Conservation (phyloP, 2,888 invertebrate species). For the Diogma glabrata region DNA sequence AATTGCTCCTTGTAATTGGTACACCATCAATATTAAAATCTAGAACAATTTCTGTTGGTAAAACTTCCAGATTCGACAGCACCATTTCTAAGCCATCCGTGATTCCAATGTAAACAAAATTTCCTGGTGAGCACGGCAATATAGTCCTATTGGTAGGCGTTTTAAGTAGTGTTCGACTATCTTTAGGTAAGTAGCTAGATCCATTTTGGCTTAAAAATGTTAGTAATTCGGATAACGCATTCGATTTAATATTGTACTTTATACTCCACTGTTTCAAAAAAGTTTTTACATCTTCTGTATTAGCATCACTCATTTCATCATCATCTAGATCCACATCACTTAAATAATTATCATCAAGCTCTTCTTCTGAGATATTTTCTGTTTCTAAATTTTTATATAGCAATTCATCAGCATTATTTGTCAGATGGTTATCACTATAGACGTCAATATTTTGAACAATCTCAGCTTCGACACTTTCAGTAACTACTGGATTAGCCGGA, state of each 20-base stretch:
- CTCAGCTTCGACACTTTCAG: too few species aligned
- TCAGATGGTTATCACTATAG: too few species aligned
- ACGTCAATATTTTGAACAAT: too few species aligned
- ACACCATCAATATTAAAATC: slow-evolving; percentile 8
- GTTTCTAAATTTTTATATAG: neutral
- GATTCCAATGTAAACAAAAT: neutral
- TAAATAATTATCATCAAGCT: neutral
- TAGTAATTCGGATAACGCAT: neutral
- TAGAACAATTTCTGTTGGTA: neutral
- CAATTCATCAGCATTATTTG: neutral
- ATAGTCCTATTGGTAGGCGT: neutral
- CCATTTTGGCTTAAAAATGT: neutral
- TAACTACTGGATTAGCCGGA: too few species aligned
- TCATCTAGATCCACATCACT: neutral
- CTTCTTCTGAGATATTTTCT: neutral
- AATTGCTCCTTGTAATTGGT: neutral
- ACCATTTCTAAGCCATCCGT: neutral
- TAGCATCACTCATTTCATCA: neutral
- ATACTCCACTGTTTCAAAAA: neutral
- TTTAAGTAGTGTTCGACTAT: neutral
- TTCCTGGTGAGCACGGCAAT: neutral
- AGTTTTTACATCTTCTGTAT: neutral
- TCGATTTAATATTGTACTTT: neutral
- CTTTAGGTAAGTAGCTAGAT: neutral
- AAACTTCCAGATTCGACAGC: neutral